Evolutionary conservation across 2,888 invertebrate genomes (phyloP).

Genomic region (Cyclophora albipunctata): DNA sequence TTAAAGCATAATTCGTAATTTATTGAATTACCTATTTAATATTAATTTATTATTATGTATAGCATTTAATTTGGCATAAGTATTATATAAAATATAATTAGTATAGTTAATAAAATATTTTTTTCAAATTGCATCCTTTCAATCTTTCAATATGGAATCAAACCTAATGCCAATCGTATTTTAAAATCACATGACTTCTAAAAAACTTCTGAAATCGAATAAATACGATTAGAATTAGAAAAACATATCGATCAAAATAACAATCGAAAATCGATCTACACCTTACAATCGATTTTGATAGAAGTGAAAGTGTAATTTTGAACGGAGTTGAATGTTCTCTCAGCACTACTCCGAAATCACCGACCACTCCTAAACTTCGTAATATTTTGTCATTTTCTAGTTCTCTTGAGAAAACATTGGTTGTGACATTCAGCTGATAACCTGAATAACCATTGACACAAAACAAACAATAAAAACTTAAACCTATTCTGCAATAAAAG

Average conservation of each 20-base stretch:
- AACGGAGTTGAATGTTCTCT: constrained; percentile 42
- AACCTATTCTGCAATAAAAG: background rate
- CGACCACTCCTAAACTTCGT: constrained; percentile 19
- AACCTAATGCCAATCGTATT: too few relatives aligned
- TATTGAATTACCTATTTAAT: constrained; percentile 19
- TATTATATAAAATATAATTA: constrained; percentile 14
- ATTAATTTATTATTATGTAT: constrained; percentile 17
- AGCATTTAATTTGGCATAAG: constrained; percentile 1
- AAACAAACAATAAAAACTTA: constrained; percentile 13
- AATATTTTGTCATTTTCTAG: constrained; percentile 17
- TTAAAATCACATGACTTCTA: too few relatives aligned
- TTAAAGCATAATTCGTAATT: constrained; percentile 2
- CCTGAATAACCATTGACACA: constrained; percentile 37
- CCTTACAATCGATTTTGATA: constrained; percentile 20
- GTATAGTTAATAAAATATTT: constrained; percentile 38
- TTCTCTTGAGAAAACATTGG: constrained; percentile 24
- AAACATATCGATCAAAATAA: background rate
- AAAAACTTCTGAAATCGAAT: too few relatives aligned
- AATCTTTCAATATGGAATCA: too few relatives aligned
- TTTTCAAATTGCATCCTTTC: too few relatives aligned
- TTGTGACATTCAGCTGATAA: constrained; percentile 35
- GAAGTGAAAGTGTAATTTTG: constrained; percentile 55
- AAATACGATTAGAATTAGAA: too few relatives aligned
- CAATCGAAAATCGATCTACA: constrained; percentile 10
- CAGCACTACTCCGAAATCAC: constrained; percentile 6